These are phyloP conservation scores for Hephaestus fuliginosus DNA, from an alignment of 2,797 vertebrate genomes.

Conservation along the genomic window DNA sequence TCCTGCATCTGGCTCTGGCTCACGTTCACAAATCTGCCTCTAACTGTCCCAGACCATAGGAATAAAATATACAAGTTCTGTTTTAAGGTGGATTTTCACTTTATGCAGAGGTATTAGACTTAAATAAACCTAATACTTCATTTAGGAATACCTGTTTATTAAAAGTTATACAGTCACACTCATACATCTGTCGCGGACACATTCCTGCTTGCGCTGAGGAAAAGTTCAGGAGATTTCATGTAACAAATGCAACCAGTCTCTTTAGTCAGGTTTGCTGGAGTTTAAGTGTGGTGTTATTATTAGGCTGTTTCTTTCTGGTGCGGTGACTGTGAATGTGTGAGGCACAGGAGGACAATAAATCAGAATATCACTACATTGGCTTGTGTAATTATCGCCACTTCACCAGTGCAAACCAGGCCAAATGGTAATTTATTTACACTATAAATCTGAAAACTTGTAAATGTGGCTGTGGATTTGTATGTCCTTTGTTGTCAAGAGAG, in stretches of 20 bases:
- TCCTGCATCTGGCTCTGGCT: conserved; percentile 40
- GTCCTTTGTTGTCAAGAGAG: conserved; percentile 68
- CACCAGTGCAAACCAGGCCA: conserved; percentile 27
- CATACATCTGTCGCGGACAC: conserved; percentile 62
- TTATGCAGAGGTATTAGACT: conserved; percentile 61
- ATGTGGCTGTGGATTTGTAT: conserved; percentile 59
- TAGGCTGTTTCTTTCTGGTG: conserved; percentile 31
- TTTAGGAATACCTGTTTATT: conserved; percentile 74
- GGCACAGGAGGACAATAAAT: conserved; percentile 52
- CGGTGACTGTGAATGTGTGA: conserved; percentile 41
- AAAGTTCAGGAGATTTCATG: conserved; percentile 50
- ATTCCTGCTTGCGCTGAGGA: conserved; percentile 54
- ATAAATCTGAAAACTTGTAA: conserved; percentile 71
- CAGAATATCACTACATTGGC: conserved; percentile 38
- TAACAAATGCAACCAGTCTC: conserved; percentile 26
- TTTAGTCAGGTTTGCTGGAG: conserved; percentile 2
- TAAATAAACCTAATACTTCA: conserved; percentile 75
- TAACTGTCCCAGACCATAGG: conserved; percentile 17
- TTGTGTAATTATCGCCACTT: conserved; percentile 62
- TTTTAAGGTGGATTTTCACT: conserved; percentile 63
- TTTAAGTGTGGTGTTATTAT: conserved; percentile 46
- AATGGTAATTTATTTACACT: conserved; percentile 60
- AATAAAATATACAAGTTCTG: conserved; percentile 38
- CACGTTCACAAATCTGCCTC: conserved; percentile 46
- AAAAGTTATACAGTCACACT: conserved; percentile 59